phyloP scores from a whole-genome alignment of 35 echinoderm and acorn worm genomes.

The Diadema setosum region DNA sequence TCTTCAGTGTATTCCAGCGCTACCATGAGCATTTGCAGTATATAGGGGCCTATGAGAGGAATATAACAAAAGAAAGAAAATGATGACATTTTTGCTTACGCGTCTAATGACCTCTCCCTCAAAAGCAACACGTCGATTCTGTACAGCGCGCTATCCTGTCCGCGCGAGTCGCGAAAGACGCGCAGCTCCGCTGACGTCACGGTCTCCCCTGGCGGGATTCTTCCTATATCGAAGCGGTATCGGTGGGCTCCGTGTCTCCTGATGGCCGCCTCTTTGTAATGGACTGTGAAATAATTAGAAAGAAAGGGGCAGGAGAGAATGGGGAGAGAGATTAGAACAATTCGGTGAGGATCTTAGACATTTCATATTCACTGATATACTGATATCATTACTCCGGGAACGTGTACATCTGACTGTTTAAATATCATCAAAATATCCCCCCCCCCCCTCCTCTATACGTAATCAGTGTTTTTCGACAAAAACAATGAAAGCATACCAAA shows the following conservation, averaged over 20 bases:
- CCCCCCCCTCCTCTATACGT: no score
- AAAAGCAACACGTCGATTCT: constrained; percentile 65
- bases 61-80: no score
- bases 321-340: neutral
- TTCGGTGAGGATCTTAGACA: neutral
- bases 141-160: constrained; percentile 21
- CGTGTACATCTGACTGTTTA: neutral
- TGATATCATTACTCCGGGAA: neutral
- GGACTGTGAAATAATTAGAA: constrained; percentile 8
- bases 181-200: constrained; percentile 68
- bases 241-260: constrained; percentile 69
- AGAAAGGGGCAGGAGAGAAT: no score
- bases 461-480: no score
- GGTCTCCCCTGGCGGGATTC: constrained; percentile 52
- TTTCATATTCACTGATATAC: neutral
- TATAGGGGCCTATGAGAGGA: no score
- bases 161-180: constrained; percentile 34
- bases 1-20: no score
- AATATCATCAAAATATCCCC: no score
- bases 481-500: no score
- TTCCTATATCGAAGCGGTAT: constrained; percentile 65
- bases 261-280: constrained; percentile 48
- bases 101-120: neutral
- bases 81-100: no score
- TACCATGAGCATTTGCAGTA: no score